Evolutionary conservation across 2,113 vertebrate species (phyloP), one percentile per base, ranked within the genome.

Genomic region (Vireo altiloquus): DNA sequence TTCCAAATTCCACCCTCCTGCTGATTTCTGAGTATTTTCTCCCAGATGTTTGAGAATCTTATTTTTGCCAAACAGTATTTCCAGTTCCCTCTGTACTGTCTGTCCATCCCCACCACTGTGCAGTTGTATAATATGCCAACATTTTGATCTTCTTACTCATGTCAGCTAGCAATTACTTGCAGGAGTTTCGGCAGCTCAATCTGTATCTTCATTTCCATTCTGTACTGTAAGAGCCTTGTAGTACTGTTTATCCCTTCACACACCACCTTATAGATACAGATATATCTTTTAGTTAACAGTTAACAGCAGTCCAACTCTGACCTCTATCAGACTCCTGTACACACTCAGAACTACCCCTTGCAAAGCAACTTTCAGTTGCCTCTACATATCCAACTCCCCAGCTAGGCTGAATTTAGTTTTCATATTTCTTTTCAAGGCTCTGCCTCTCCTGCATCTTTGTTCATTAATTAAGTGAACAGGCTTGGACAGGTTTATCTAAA

Each of bases 21-120:
- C 65, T 90, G 6, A 49, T 94, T 91, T 84, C 61, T 82, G 61
- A 87, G 14, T 59, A 65, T 90, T 93, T 93, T 80, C 49, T 80
- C 68, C 50, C 63, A 76, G 54, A 63, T 80, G 25, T 72, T 39
- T 60, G 42, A 83, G 53, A 86, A 77, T 8, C 53, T 85, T 90
- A 28, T 76, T 72, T 79, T 80, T 14, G 1, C 13, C 2, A 24
- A 75, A 56, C 28, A 33, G 2, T 64, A 65, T 85, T 90, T 83
- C 53, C 47, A 54, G 49, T 27, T 89, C 66, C 42, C 0, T 2
- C 53, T 82, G 31, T 25, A 27, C 37, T 75, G 13, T 46, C 57
- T 60, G 31, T 76, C 65, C 61, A 71, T 70, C 53, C 35, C 42
- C 30, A 93, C 24, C 63, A 78, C 66, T 77, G 47, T 68, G 44